Percentiles rank a stretch among this genome's conserved stretches.
Conservation (phyloP, 2,113 vertebrate species). For the Dolichallabes microphthalmus region DNA sequence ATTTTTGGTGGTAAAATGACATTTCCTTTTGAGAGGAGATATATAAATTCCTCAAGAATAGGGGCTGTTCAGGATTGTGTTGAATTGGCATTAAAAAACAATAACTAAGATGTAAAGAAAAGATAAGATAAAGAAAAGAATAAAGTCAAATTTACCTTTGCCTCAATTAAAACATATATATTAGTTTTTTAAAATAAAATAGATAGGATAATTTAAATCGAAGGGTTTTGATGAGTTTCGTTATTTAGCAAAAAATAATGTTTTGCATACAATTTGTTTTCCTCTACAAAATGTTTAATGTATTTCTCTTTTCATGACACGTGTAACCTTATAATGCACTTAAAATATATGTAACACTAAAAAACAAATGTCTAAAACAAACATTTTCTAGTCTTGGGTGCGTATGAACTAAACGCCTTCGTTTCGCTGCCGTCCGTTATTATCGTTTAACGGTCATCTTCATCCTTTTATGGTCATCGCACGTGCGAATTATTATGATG, state of each 20-base stretch:
- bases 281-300: too few relatives aligned
- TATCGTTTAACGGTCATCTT: neutral
- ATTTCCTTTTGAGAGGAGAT: too few relatives aligned
- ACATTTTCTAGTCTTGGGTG: neutral
- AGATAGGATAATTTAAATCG: neutral
- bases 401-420: neutral
- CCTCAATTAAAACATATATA: too few relatives aligned
- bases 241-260: neutral
- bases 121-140: neutral
- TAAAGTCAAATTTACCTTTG: neutral
- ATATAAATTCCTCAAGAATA: neutral
- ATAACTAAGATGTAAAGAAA: neutral
- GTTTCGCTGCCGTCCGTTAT: neutral
- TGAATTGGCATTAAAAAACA: neutral
- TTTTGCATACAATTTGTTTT: neutral
- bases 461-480: neutral
- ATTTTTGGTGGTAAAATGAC: too few relatives aligned
- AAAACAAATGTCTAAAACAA: neutral
- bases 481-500: neutral
- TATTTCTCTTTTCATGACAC: neutral
- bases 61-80: neutral
- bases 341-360: neutral
- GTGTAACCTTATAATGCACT: neutral
- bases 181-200: neutral
- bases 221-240: neutral